Conservation (phyloP, 2,113 vertebrate species). For the Ictidomys tridecemlineatus region DNA sequence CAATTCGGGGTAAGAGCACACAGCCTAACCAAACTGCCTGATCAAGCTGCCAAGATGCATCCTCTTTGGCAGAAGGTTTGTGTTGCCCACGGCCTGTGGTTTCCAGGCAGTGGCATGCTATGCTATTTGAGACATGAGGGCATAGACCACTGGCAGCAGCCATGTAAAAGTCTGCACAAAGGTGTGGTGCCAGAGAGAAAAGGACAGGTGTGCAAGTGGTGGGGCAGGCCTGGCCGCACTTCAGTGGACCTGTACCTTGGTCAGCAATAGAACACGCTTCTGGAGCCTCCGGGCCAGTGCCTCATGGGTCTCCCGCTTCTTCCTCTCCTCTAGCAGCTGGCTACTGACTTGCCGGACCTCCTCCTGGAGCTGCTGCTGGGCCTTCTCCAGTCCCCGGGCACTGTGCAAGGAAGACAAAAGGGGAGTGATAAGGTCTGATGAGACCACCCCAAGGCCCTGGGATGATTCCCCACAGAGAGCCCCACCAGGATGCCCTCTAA, state of each 20-base stretch:
- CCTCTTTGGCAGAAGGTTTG: too few species aligned
- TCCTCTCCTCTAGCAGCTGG: slow-evolving; percentile 94
- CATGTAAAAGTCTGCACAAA: background rate
- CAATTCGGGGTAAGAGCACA: too few species aligned
- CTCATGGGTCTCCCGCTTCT: slow-evolving; percentile 93
- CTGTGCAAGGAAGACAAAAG: slow-evolving; percentile 81
- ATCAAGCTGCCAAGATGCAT: too few species aligned
- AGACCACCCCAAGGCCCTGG: background rate
- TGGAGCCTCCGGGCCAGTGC: slow-evolving; percentile 92
- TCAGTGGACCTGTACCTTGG: slow-evolving; percentile 89
- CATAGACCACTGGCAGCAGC: too few species aligned
- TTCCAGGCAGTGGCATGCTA: background rate
- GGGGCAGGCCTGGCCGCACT: background rate
- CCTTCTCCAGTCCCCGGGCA: slow-evolving; percentile 91
- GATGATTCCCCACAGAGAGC: background rate
- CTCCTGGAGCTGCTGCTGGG: slow-evolving; percentile 89
- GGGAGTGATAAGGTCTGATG: background rate
- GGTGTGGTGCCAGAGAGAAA: background rate
- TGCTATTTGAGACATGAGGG: background rate
- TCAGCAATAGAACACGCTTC: slow-evolving; percentile 94
- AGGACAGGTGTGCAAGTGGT: too few species aligned
- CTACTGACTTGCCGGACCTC: slow-evolving; percentile 88
- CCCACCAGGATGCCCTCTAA: background rate
- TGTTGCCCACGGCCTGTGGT: too few species aligned
- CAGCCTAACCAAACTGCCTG: too few species aligned